Base-by-base conservation (phyloP, 2,113 vertebrate genomes). In the Hyaena hyaena region DNA sequence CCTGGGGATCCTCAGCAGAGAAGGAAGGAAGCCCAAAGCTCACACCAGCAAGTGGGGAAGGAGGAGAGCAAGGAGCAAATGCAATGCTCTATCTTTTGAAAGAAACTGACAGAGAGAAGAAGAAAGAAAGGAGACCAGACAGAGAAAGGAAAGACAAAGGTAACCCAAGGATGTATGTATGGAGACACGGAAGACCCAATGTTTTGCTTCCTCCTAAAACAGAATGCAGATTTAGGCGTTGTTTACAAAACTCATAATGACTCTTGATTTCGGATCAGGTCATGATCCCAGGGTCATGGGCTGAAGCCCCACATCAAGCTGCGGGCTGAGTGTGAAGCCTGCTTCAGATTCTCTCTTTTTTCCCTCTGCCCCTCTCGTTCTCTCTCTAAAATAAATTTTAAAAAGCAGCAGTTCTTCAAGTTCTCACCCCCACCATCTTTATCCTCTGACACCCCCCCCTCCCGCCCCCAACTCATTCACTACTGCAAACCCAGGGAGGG, bases 11-110 rank as follows among this genome's bases (percentile, higher is more conserved):
- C 55, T 58, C 10, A 17, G 63, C 10, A n/a, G 12, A 61, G 21
- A 43, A n/a, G 24, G 50, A 12, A 16, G 61, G 26, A 66, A n/a
- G 33, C 19, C 66, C 17, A 43, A 39, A 11, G 45, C 45, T 26
- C 35, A 58, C 53, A 31, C 4, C 76, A 48, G 61, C n/a, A 65
- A 65, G 53, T 17, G 0, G 0, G 69, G 16, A 21, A 28, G 16
- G 4, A 26, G 39, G 55, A 55, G 0, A 43, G 19, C 23, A 16
- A 14, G 35, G 2, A 1, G 10, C 0, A 0, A 9, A n/a, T 24
- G 14, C 1, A 1, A 3, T 19, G 28, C 3, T 45, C 50, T 23
- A 19, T 26, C 21, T 31, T 76, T 23, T 26, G 33, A 87, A 83
- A 90, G 87, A 90, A 87, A 65, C 43, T 19, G 63, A 61, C 15